Evolutionary conservation across 2,797 vertebrate species (phyloP).

Genomic region (Gila robusta): DNA sequence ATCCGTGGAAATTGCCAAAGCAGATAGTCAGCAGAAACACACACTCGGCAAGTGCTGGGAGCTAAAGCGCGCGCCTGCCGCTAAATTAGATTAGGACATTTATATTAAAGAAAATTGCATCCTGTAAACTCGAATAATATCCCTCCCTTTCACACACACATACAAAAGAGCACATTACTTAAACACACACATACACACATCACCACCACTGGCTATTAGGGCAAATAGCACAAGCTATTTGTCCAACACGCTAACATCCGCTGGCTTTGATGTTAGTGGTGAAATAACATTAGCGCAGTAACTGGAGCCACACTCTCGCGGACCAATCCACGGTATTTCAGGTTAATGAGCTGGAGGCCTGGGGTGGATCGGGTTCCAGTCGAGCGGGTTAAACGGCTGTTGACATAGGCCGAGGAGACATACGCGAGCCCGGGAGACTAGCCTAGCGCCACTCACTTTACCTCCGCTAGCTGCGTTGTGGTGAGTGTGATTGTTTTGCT

Average conservation of each 20-base stretch:
- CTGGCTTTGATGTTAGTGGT: conserved; percentile 82
- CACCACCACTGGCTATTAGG: conserved; percentile 75
- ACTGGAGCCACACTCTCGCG: conserved; percentile 84
- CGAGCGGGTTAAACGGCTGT: conserved; percentile 81
- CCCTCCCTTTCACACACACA: conserved; percentile 55
- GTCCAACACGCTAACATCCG: conserved; percentile 90
- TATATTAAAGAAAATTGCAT: conserved; percentile 95
- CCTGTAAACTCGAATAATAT: conserved; percentile 92
- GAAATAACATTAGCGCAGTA: conserved; percentile 91
- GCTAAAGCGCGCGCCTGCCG: conserved; percentile 84
- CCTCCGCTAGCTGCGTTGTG: conserved; percentile 6
- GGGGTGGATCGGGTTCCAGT: conserved; percentile 80
- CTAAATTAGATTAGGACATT: conserved; percentile 94
- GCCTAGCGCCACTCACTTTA: conserved; percentile 41
- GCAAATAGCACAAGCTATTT: conserved; percentile 76
- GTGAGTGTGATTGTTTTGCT: conserved; percentile 44
- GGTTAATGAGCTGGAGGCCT: conserved; percentile 79
- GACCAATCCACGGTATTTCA: conserved; percentile 83
- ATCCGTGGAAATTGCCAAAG: conserved; percentile 81
- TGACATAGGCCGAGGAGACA: conserved; percentile 75
- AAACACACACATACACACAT: conserved; percentile 49
- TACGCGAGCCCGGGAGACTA: conserved; percentile 65
- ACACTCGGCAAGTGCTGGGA: conserved; percentile 69
- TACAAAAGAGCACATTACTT: conserved; percentile 48
- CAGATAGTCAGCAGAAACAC: conserved; percentile 84